Evolutionary conservation across 1,140 invertebrate genomes (phyloP).

Genomic region (Rhagoletis pomonella): DNA sequence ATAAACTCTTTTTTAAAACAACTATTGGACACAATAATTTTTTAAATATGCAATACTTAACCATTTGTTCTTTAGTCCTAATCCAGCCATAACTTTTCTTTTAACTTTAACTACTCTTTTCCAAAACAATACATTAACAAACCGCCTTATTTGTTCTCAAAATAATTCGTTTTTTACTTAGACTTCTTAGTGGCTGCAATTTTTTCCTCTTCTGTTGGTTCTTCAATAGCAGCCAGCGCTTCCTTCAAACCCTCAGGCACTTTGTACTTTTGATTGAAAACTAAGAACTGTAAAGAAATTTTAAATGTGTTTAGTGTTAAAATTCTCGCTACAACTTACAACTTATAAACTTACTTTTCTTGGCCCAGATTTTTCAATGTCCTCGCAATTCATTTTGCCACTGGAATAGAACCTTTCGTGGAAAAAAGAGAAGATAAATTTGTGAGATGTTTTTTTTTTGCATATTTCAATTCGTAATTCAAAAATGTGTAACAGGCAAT

Average conservation of each 20-base stretch:
- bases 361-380: slow-evolving; percentile 41
- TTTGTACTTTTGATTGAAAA: slow-evolving; percentile 63
- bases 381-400: slow-evolving; percentile 48
- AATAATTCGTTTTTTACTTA: not conserved
- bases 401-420: slow-evolving; percentile 23
- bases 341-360: slow-evolving; percentile 10
- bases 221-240: slow-evolving; percentile 54
- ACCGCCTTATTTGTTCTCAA: not conserved
- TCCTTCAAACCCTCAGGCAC: slow-evolving; percentile 56
- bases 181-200: slow-evolving; percentile 15
- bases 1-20: too few relatives aligned
- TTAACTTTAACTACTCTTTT: too few relatives aligned
- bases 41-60: too few relatives aligned
- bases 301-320: not conserved
- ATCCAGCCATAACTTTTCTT: too few relatives aligned
- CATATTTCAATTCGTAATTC: too few relatives aligned
- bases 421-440: not conserved
- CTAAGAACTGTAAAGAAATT: slow-evolving; percentile 54
- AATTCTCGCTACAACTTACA: not conserved
- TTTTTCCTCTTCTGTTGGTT: slow-evolving; percentile 54
- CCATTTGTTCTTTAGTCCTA: too few relatives aligned
- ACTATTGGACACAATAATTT: too few relatives aligned
- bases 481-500: too few relatives aligned
- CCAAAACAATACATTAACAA: too few relatives aligned
- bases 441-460: not conserved